A percentile compares a stretch with the other conserved stretches of the same genome.
These are phyloP conservation scores for Eospalax fontanierii DNA, from an alignment of 2,797 vertebrate genomes.

Conservation along the genomic window DNA sequence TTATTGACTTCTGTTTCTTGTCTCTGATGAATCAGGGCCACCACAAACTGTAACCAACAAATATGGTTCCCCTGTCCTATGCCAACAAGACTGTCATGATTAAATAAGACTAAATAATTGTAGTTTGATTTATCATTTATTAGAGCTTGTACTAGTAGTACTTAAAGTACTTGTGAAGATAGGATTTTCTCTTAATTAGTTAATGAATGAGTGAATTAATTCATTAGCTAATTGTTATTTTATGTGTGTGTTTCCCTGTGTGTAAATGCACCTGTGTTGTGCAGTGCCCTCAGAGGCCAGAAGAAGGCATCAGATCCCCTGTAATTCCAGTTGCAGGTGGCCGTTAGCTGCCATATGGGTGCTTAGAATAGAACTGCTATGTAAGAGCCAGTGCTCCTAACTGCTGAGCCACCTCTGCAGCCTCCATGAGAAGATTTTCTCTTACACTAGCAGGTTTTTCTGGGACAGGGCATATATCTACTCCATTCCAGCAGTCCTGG, in stretches of 20 bases:
- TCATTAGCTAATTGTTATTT: no score
- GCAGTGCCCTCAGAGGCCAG: no score
- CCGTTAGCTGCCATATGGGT: no score
- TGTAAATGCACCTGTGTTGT: no score
- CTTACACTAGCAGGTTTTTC: neutral
- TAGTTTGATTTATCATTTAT: slow-evolving; percentile 43
- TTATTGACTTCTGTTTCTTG: slow-evolving; percentile 8
- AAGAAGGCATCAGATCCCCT: no score
- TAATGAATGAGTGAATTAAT: no score
- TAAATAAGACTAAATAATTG: slow-evolving; percentile 28
- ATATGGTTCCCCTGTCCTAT: neutral
- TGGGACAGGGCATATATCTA: neutral
- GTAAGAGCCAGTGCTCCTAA: no score
- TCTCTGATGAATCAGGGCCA: neutral
- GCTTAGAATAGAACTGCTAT: no score
- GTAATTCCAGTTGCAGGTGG: no score
- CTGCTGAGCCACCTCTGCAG: no score
- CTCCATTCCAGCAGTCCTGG: neutral
- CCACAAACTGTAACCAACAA: neutral
- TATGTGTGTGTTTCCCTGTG: no score
- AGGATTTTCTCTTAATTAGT: neutral
- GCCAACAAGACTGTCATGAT: neutral
- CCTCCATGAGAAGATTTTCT: neutral
- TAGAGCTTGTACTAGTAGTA: neutral
- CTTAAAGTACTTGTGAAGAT: slow-evolving; percentile 33